These are phyloP conservation scores for Delphinus delphis DNA, from an alignment of 2,113 vertebrate genomes.

Conservation along the genomic window DNA sequence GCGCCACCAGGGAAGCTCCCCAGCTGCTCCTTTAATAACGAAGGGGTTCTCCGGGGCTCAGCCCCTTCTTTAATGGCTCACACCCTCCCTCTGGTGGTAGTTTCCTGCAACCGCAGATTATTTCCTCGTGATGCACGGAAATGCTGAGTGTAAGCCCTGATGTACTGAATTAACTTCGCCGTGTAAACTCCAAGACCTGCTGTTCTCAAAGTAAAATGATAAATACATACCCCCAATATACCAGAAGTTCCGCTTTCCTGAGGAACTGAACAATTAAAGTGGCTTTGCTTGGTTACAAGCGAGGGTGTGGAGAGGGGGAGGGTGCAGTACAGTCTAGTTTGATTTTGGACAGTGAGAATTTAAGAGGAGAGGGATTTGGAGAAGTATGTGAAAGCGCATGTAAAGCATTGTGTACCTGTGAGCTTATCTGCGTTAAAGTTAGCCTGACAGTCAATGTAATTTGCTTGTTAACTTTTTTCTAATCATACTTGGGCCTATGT, in stretches of 20 bases:
- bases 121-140: neutral
- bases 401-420: neutral
- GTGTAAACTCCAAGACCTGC: neutral
- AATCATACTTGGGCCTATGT: neutral
- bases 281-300: neutral
- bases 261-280: neutral
- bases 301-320: neutral
- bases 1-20: no score
- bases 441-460: neutral
- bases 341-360: neutral
- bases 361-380: neutral
- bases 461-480: conserved; percentile 30
- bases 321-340: neutral
- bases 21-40: fast-evolving
- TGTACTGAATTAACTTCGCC: neutral
- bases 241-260: neutral
- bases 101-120: neutral
- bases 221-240: neutral
- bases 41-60: fast-evolving
- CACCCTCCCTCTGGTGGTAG: conserved; percentile 47
- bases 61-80: neutral
- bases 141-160: neutral
- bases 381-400: neutral
- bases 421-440: neutral
- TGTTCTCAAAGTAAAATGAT: neutral